Conservation (phyloP, 2,113 vertebrate genomes). For the Gavia stellata region DNA sequence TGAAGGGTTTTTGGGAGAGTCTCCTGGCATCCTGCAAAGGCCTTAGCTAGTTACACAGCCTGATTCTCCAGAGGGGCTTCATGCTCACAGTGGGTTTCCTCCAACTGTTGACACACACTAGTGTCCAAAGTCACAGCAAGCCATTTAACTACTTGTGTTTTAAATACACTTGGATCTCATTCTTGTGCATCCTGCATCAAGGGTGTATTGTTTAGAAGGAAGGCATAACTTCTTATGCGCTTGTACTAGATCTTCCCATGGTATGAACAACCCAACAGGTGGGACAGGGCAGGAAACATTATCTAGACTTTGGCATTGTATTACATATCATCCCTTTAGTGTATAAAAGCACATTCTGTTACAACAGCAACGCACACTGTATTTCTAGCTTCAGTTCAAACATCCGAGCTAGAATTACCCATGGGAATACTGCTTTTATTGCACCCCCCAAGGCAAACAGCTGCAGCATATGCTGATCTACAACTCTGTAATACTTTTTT, state of each 20-base stretch:
- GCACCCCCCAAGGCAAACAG: background rate
- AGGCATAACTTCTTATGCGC: background rate
- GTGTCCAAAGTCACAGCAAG: background rate
- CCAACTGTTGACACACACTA: background rate
- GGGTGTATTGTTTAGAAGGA: background rate
- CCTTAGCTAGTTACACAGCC: background rate
- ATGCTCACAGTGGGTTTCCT: background rate
- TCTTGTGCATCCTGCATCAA: rapidly evolving
- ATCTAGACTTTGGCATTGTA: background rate
- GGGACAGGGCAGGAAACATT: background rate
- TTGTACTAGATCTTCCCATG: background rate
- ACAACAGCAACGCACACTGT: background rate
- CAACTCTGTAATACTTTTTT: rapidly evolving
- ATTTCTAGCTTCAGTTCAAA: background rate
- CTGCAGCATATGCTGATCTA: background rate
- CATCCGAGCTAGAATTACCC: background rate
- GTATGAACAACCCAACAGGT: background rate
- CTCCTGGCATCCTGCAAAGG: background rate
- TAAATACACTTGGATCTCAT: background rate
- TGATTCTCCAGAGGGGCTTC: background rate
- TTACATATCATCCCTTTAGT: background rate
- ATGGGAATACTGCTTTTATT: background rate
- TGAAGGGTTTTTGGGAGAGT: background rate
- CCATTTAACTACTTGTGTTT: background rate
- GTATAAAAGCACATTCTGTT: background rate